These are phyloP conservation scores for Cepphus grylle DNA, from an alignment of 2,113 vertebrate genomes.

Conservation along the genomic window DNA sequence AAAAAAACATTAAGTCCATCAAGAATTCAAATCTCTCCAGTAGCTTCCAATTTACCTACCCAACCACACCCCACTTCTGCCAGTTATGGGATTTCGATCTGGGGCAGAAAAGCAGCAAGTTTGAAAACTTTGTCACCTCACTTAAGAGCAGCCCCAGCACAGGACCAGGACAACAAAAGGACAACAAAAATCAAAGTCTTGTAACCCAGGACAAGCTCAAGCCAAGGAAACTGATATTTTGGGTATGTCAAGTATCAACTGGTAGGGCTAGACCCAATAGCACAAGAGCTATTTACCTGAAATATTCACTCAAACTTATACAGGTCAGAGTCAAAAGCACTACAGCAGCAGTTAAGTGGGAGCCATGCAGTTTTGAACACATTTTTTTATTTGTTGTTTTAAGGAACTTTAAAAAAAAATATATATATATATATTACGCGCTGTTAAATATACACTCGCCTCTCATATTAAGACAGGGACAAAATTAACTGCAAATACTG, in stretches of 20 bases:
- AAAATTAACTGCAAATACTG: not conserved
- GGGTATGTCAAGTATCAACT: not conserved
- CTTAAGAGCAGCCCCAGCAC: not conserved
- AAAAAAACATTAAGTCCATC: not conserved
- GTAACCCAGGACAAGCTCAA: not conserved
- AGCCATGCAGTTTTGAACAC: not conserved
- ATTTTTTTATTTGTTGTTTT: not conserved
- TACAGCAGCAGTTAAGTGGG: not conserved
- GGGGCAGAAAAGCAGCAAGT: not conserved
- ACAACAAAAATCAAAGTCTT: not conserved
- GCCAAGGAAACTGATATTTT: not conserved
- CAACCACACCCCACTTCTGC: not conserved
- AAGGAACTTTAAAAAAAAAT: not conserved
- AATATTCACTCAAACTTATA: not conserved
- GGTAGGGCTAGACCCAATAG: not conserved
- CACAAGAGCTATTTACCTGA: not conserved
- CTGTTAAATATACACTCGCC: not conserved
- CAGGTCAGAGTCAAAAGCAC: not conserved
- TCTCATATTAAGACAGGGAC: not conserved
- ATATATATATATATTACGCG: not conserved
- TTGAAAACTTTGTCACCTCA: not conserved
- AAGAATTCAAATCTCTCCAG: not conserved
- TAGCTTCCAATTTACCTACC: not conserved
- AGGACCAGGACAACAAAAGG: too few relatives aligned
- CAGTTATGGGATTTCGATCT: rapidly evolving